These are phyloP conservation scores for Emydura subglobosa DNA, from an alignment of 2,113 vertebrate species.

Conservation along the genomic window DNA sequence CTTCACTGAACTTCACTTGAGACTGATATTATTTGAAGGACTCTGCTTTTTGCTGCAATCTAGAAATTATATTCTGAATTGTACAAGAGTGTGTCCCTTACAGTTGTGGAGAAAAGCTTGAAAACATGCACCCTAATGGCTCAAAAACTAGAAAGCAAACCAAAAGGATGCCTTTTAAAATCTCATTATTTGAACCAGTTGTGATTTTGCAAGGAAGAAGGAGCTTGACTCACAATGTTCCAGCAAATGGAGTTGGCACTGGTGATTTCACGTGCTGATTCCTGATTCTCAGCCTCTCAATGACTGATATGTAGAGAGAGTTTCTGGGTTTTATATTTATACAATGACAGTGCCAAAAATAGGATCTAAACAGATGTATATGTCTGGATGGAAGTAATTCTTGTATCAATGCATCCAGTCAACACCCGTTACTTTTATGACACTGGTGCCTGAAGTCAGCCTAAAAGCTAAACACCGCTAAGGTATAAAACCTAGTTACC, in stretches of 20 bases:
- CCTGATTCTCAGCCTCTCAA: neutral
- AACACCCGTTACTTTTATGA: neutral
- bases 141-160: neutral
- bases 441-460: neutral
- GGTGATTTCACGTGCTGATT: neutral
- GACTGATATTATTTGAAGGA: neutral
- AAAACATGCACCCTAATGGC: neutral
- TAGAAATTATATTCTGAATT: neutral
- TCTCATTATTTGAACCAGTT: neutral
- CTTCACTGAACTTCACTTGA: neutral
- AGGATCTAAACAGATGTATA: neutral
- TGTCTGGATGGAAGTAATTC: neutral
- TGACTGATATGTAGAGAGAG: neutral
- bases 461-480: neutral
- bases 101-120: neutral
- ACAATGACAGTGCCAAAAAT: neutral
- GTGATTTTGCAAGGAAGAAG: neutral
- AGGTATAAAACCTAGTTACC: neutral
- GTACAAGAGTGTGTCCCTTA: neutral
- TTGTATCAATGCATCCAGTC: neutral
- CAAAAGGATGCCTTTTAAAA: neutral
- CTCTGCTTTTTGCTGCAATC: neutral
- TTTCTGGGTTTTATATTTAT: neutral
- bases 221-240: neutral
- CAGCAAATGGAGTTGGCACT: neutral